These are phyloP conservation scores for Umimayanthus kanabou DNA, from an alignment of 92 coral and sea anemone species.

Conservation along the genomic window DNA sequence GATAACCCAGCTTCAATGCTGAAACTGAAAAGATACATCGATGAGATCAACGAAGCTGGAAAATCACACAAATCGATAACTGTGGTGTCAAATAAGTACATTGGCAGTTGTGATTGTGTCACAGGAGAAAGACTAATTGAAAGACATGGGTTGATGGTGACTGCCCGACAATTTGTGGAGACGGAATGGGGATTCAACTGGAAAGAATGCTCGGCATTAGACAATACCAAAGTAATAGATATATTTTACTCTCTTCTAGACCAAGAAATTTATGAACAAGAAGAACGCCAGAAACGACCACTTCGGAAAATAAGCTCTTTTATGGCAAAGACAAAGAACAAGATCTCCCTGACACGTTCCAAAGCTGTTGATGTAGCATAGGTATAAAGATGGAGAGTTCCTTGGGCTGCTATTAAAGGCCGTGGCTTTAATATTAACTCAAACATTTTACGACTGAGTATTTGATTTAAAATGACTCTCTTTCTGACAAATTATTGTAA, in stretches of 20 bases:
- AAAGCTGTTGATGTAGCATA: not conserved
- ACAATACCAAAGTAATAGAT: conserved; percentile 56
- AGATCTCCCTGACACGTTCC: not conserved
- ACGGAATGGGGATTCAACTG: conserved; percentile 62
- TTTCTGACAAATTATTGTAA: not conserved
- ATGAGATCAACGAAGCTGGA: conserved; percentile 65
- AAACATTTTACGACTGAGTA: too few species aligned
- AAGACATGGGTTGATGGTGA: conserved; percentile 55
- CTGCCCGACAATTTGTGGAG: conserved; percentile 53
- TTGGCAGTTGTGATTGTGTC: conserved; percentile 38
- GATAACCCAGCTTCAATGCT: conserved; percentile 63
- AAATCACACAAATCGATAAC: conserved; percentile 55
- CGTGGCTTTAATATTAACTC: too few species aligned
- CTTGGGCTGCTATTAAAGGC: not conserved
- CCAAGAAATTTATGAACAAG: conserved; percentile 4
- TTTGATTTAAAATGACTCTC: not conserved
- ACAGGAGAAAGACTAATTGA: conserved; percentile 44
- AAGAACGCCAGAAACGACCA: not conserved
- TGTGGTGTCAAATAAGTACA: conserved; percentile 24
- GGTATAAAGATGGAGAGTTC: not conserved
- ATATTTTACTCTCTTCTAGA: conserved; percentile 55
- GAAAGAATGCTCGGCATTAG: conserved; percentile 65
- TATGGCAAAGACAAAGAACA: not conserved
- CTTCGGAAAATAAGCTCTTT: not conserved
- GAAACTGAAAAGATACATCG: conserved; percentile 73